A percentile compares a stretch with the other conserved stretches of the same genome.
Evolutionary conservation across 2,113 vertebrate genomes (phyloP).

Genomic region (Ptyas mucosa): DNA sequence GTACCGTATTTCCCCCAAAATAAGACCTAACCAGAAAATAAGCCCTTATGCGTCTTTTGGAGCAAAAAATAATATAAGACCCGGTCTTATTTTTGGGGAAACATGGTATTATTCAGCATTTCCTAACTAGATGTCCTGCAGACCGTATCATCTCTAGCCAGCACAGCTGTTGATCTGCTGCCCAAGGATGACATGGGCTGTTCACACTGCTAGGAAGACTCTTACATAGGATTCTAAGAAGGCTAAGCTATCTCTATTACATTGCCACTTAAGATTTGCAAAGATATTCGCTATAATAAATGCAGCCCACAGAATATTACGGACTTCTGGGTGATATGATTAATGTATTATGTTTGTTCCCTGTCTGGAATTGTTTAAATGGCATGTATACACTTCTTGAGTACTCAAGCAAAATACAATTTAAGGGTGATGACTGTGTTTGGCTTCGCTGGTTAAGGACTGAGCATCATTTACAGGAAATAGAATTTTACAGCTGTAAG

Average conservation of each 20-base stretch:
- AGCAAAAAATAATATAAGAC: too few species aligned
- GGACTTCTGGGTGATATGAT: too few species aligned
- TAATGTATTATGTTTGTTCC: not conserved
- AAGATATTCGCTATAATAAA: not conserved
- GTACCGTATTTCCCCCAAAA: too few species aligned
- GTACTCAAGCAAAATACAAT: not conserved
- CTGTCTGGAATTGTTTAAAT: not conserved
- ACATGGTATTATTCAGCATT: not conserved
- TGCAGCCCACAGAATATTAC: not conserved
- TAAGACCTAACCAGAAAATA: too few species aligned
- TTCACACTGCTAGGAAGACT: not conserved
- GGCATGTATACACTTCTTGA: not conserved
- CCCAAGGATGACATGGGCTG: not conserved
- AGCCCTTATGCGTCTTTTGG: too few species aligned
- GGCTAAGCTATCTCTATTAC: not conserved
- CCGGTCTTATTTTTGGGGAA: too few species aligned
- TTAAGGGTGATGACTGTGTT: not conserved
- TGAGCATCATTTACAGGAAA: not conserved
- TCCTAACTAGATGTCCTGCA: not conserved
- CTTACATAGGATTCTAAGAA: not conserved
- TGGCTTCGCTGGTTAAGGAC: not conserved
- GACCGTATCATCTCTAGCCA: not conserved
- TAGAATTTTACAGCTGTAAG: not conserved
- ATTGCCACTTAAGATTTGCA: not conserved
- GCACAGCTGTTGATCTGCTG: not conserved